Percentiles rank a stretch among this genome's conserved stretches.
phyloP scores from a whole-genome alignment of 2,888 invertebrate genomes.

The Megamerina dolium region DNA sequence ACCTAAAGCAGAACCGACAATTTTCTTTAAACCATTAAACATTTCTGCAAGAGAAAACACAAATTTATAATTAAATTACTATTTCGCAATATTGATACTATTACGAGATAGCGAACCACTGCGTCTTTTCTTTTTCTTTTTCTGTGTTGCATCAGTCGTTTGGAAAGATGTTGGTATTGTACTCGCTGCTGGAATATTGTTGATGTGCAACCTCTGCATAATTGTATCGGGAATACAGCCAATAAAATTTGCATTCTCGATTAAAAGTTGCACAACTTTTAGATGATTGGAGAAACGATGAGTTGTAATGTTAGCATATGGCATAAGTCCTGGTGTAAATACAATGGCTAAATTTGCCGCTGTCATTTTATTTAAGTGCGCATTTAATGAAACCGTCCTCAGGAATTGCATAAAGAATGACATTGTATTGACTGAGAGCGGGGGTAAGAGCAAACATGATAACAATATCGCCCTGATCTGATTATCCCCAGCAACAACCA shows the following conservation, averaged over 20 bases:
- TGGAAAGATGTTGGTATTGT: slow-evolving; percentile 6
- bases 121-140: slow-evolving; percentile 70
- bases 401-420: slow-evolving; percentile 70
- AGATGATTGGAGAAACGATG: slow-evolving; percentile 64
- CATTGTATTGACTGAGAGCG: slow-evolving; percentile 69
- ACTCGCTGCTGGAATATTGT: neutral
- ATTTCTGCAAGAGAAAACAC: slow-evolving; percentile 54
- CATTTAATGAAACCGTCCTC: slow-evolving; percentile 56
- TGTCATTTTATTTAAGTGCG: slow-evolving; percentile 76
- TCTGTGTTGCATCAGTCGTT: slow-evolving; percentile 30
- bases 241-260: slow-evolving; percentile 69
- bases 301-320: slow-evolving; percentile 57
- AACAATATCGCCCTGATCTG: slow-evolving; percentile 57
- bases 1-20: slow-evolving; percentile 59
- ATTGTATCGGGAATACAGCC: slow-evolving; percentile 64
- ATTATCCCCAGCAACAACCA: slow-evolving; percentile 55
- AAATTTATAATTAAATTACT: slow-evolving; percentile 22
- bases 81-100: slow-evolving; percentile 17
- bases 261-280: slow-evolving; percentile 67
- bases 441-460: slow-evolving; percentile 66
- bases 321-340: slow-evolving; percentile 81
- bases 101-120: slow-evolving; percentile 83
- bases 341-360: slow-evolving; percentile 77
- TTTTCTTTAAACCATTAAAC: slow-evolving; percentile 70
- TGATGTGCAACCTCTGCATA: slow-evolving; percentile 46